These are phyloP conservation scores for Catocala sponsa DNA, from an alignment of 2,888 invertebrate species.

Conservation along the genomic window DNA sequence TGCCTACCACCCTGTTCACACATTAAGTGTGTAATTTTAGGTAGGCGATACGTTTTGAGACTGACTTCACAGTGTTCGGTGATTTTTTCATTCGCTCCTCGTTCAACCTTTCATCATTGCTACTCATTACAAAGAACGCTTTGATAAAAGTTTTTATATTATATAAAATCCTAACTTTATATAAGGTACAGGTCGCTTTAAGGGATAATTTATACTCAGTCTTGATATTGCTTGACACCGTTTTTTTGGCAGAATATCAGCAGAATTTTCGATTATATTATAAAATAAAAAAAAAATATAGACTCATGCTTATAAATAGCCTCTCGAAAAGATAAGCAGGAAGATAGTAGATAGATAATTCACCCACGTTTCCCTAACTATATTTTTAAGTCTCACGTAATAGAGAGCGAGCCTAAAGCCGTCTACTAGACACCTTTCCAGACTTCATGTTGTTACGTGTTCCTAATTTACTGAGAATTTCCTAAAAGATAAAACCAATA, in stretches of 20 bases:
- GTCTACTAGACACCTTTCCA: no score
- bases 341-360: no score
- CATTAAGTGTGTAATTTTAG: slow-evolving; percentile 37
- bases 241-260: neutral
- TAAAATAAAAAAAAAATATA: neutral
- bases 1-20: slow-evolving; percentile 32
- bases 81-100: slow-evolving; percentile 19
- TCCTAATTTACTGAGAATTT: no score
- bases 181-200: neutral
- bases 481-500: no score
- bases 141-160: neutral
- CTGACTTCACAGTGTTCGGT: slow-evolving; percentile 25
- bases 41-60: slow-evolving; percentile 21
- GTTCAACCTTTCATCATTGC: slow-evolving; percentile 2
- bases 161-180: neutral
- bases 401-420: no score
- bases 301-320: no score
- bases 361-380: no score
- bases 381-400: no score
- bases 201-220: neutral
- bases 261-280: neutral
- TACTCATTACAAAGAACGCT: slow-evolving; percentile 4
- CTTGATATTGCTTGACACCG: neutral
- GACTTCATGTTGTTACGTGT: no score
- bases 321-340: no score